Conservation (phyloP, 1,140 invertebrate species). For the Phymastichus coffea region DNA sequence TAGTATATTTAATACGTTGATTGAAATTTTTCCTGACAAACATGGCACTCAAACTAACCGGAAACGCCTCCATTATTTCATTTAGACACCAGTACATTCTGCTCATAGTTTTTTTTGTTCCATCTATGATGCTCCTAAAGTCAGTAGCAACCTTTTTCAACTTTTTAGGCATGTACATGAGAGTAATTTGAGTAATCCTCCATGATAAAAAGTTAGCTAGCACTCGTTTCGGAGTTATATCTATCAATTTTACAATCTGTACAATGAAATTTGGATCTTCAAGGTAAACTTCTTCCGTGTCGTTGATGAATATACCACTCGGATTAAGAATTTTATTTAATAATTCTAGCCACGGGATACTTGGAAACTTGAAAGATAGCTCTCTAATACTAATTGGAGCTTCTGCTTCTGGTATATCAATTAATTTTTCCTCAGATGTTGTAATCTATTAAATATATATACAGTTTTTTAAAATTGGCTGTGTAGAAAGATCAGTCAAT, state of each 20-base stretch:
- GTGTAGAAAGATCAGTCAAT: no score
- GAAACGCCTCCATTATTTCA: conserved; percentile 8
- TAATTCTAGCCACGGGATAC: conserved; percentile 1
- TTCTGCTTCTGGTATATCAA: not conserved
- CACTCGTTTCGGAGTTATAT: not conserved
- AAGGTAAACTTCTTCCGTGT: not conserved
- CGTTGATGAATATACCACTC: not conserved
- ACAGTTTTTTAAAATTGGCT: no score
- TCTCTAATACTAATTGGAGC: not conserved
- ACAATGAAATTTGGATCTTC: not conserved
- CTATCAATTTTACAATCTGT: not conserved
- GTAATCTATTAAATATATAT: no score
- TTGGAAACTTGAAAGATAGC: not conserved
- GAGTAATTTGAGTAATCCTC: not conserved
- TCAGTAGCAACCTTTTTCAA: not conserved
- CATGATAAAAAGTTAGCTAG: conserved; percentile 3
- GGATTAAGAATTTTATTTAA: not conserved
- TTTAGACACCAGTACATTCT: not conserved
- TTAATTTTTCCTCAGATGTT: conserved; percentile 1
- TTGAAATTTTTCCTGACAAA: conserved; percentile 9
- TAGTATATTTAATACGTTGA: not conserved
- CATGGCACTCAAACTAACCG: not conserved
- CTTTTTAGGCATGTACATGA: not conserved
- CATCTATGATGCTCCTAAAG: not conserved
- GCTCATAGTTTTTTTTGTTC: not conserved